Conservation (phyloP, 2,888 invertebrate species). For the Drosophila paranaensis region DNA sequence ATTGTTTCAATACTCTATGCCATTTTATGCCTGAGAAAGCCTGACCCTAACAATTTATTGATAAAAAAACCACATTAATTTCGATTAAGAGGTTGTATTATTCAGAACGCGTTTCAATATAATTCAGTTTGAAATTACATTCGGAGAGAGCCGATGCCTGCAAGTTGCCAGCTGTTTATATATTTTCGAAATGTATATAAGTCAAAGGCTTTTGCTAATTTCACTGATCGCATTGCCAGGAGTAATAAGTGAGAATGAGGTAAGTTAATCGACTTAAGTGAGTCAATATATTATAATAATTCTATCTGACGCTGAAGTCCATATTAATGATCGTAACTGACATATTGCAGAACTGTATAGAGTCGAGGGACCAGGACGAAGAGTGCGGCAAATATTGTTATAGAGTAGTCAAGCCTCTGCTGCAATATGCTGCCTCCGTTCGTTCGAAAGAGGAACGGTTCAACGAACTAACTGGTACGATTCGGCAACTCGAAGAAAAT, state of each 20-base stretch:
- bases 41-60: neutral
- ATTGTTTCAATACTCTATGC: neutral
- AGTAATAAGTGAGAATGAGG: neutral
- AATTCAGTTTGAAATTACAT: neutral
- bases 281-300: neutral
- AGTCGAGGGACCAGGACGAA: neutral
- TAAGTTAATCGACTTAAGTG: neutral
- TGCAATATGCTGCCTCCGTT: neutral
- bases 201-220: neutral
- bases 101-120: neutral
- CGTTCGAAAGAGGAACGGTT: neutral
- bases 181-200: neutral
- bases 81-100: neutral
- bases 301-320: neutral
- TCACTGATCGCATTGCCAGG: neutral
- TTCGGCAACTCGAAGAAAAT: neutral
- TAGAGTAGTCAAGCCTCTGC: neutral
- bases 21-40: neutral
- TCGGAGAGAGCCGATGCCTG: neutral
- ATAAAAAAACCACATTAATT: neutral
- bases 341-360: neutral
- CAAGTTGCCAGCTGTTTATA: neutral
- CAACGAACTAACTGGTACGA: neutral
- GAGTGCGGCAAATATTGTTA: neutral
- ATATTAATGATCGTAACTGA: neutral